Conservation (phyloP, 1,140 invertebrate genomes). For the Conopomorpha cramerella region DNA sequence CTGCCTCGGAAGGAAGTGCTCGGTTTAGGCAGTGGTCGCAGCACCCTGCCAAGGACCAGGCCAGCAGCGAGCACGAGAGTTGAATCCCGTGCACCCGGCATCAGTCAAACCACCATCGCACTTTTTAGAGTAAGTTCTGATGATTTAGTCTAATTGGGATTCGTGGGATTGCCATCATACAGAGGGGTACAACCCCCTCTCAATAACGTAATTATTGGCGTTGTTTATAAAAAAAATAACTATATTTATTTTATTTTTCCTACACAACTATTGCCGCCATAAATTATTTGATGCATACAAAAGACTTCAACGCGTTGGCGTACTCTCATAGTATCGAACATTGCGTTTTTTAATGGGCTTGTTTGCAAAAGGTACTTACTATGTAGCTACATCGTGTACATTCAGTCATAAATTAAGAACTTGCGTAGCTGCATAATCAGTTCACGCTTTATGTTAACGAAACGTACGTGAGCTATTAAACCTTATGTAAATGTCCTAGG, state of each 20-base stretch:
- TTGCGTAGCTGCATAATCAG: too few species aligned
- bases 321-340: not conserved
- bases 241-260: not conserved
- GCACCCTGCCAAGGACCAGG: slow-evolving; percentile 42
- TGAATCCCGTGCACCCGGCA: slow-evolving; percentile 16
- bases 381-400: not conserved
- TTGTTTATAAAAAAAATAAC: too few species aligned
- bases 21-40: slow-evolving; percentile 27
- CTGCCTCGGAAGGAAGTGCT: slow-evolving; percentile 48
- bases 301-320: slow-evolving; percentile 5
- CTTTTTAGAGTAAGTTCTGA: slow-evolving; percentile 46
- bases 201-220: too few species aligned
- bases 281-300: not conserved
- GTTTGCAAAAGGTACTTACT: not conserved
- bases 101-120: slow-evolving; percentile 30
- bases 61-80: slow-evolving; percentile 26
- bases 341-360: not conserved
- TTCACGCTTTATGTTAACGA: slow-evolving; percentile 3
- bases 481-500: not conserved
- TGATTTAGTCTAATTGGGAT: not conserved
- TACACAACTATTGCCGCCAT: not conserved
- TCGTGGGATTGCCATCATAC: too few species aligned
- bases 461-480: not conserved
- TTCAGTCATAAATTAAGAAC: too few species aligned
- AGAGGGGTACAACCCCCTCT: too few species aligned